Evolutionary conservation across 2,797 vertebrate genomes (phyloP), one percentile per base, ranked within the genome.

Genomic region (Hephaestus fuliginosus): DNA sequence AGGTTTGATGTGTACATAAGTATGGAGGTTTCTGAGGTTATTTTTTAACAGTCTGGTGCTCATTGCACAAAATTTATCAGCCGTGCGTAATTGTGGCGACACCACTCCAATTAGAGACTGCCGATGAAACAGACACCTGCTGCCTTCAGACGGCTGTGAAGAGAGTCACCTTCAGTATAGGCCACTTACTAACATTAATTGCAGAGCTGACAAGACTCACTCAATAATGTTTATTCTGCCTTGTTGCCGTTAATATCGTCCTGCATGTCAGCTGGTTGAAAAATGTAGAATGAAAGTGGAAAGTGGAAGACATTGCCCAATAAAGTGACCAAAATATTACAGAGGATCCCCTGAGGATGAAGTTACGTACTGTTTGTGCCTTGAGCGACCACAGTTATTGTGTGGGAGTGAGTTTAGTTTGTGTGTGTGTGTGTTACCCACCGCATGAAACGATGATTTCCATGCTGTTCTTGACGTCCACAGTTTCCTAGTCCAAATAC

Each of bases 361-460:
- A 43, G 8, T 68, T n/a, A 65, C 74, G 36, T 39, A 5, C 9
- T 48, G 8, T 75, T 43, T 53, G 41, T 55, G 61, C 20, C 36
- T 41, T 76, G 1, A 69, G 74, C 56, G 53, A 65, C 22, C 15
- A n/a, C n/a, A 46, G 14, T 49, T 61, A 64, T 28, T 44, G 25
- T 18, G 25, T 43, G 55, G 13, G 15, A 56, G 46, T 46, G n/a
- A 14, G 49, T 75, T 61, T 49, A 41, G 53, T 48, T 39, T 84
- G 52, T 72, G 68, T 44, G 15, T 70, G 30, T 33, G 30, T 9
- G 36, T 68, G 49, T 76, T 85, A 92, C 91, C 36, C 72, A 93
- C 92, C 71, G 2, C 53, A 67, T 83, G 56, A 66, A 71, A 52
- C 4, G 7, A 30, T 9, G 22, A 33, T 58, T 90, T 48, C 58